Conservation (phyloP, 2,888 invertebrate genomes). For the Tribolium freemani region DNA sequence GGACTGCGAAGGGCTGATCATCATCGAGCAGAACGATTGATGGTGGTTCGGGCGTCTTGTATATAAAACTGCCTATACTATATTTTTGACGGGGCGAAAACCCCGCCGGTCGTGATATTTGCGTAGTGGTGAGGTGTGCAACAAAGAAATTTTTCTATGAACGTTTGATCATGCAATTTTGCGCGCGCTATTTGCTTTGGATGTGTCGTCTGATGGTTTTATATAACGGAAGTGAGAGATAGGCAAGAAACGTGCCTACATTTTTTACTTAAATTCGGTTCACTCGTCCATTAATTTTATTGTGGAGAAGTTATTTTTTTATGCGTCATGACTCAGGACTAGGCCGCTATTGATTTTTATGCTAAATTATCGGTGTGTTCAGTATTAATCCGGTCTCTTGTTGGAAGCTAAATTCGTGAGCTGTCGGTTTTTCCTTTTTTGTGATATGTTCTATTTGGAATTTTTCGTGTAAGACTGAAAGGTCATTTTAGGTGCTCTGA, state of each 20-base stretch:
- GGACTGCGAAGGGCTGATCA: slow-evolving; percentile 56
- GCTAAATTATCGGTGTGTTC: slow-evolving; percentile 27
- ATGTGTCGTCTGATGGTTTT: slow-evolving; percentile 32
- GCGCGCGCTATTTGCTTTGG: slow-evolving; percentile 33
- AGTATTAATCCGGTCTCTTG: slow-evolving; percentile 26
- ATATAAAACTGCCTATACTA: slow-evolving; percentile 50
- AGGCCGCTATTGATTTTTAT: slow-evolving; percentile 24
- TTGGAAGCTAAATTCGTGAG: slow-evolving; percentile 5
- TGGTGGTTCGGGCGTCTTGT: slow-evolving; percentile 37
- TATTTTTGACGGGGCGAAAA: slow-evolving; percentile 4
- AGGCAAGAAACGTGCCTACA: slow-evolving; percentile 35
- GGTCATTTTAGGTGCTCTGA: slow-evolving; percentile 38
- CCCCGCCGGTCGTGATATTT: slow-evolving; percentile 30
- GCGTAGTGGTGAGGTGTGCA: slow-evolving; percentile 34
- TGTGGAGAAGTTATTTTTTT: slow-evolving; percentile 22
- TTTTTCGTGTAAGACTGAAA: slow-evolving; percentile 33
- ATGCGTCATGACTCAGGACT: slow-evolving; percentile 28
- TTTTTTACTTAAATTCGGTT: slow-evolving; percentile 38
- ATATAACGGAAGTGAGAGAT: slow-evolving; percentile 30
- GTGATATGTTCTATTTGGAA: slow-evolving; percentile 36
- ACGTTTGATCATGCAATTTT: neutral
- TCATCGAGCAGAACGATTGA: slow-evolving; percentile 54
- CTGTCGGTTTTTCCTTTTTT: slow-evolving; percentile 23
- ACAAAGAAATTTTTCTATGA: neutral
- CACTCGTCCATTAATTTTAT: slow-evolving; percentile 19